Evolutionary conservation across 2,797 vertebrate genomes (phyloP).

Genomic region (Chaetodon trifasciatus): DNA sequence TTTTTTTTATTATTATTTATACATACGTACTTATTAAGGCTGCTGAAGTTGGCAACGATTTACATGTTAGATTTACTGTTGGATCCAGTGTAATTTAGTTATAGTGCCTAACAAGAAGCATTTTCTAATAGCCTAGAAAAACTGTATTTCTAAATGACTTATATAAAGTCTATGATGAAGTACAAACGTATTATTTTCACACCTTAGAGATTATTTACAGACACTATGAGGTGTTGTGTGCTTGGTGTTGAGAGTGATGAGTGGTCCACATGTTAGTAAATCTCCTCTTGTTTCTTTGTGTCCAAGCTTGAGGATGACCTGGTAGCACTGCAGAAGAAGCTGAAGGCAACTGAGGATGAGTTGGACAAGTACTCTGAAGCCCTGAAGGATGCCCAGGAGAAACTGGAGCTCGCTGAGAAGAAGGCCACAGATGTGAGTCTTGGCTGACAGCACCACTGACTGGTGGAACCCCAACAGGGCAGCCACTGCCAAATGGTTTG

Average conservation of each 20-base stretch:
- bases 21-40: not conserved
- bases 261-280: constrained; percentile 64
- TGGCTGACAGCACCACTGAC: constrained; percentile 2
- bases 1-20: not conserved
- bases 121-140: not conserved
- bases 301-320: constrained; percentile 96
- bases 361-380: constrained; percentile 99
- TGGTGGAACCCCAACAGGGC: not conserved
- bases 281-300: constrained; percentile 34
- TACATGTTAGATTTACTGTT: not conserved
- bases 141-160: not conserved
- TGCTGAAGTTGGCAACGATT: constrained; percentile 12
- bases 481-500: constrained; percentile 12
- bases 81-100: not conserved
- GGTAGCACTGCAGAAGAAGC: constrained; percentile 96
- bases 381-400: constrained; percentile 99
- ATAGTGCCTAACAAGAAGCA: not conserved
- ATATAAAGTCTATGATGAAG: not conserved
- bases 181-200: not conserved
- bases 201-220: not conserved
- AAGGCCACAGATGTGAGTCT: constrained; percentile 97
- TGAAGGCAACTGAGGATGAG: constrained; percentile 98
- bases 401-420: constrained; percentile 98
- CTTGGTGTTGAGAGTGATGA: not conserved
- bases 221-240: not conserved